Evolutionary conservation across 1,140 invertebrate species (phyloP).

Genomic region (Maniola jurtina): DNA sequence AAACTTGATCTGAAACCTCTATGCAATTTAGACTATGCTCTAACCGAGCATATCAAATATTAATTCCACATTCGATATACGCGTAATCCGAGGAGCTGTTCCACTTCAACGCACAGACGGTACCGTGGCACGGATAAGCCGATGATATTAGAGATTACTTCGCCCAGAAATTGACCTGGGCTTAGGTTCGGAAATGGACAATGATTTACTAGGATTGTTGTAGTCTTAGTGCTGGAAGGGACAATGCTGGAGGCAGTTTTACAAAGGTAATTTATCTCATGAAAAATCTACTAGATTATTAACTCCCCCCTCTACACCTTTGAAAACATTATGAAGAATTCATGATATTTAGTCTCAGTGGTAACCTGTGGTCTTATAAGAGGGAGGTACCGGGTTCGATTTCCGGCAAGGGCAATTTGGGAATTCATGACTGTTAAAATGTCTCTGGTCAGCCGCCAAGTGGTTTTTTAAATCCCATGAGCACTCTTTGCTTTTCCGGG

Average conservation of each 20-base stretch:
- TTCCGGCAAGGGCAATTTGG: no score
- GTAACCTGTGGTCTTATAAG: no score
- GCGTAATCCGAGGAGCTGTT: conserved; percentile 30
- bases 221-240: conserved; percentile 22
- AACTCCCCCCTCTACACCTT: no score
- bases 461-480: no score
- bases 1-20: background rate
- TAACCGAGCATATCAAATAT: conserved; percentile 9
- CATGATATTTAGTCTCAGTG: no score
- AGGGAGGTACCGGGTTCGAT: no score
- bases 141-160: conserved; percentile 46
- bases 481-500: no score
- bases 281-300: no score
- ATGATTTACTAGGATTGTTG: conserved; percentile 13
- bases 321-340: no score
- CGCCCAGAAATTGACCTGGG: conserved; percentile 44
- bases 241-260: background rate
- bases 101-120: conserved; percentile 27
- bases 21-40: background rate
- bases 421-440: no score
- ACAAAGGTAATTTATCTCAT: no score
- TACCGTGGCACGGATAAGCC: conserved; percentile 32
- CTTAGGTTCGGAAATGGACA: conserved; percentile 36
- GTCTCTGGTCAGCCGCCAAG: no score
- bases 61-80: conserved; percentile 18